Base-by-base conservation (phyloP, 30 jellyfish, hydroid and myxozoan species). In the Kudoa iwatai region DNA sequence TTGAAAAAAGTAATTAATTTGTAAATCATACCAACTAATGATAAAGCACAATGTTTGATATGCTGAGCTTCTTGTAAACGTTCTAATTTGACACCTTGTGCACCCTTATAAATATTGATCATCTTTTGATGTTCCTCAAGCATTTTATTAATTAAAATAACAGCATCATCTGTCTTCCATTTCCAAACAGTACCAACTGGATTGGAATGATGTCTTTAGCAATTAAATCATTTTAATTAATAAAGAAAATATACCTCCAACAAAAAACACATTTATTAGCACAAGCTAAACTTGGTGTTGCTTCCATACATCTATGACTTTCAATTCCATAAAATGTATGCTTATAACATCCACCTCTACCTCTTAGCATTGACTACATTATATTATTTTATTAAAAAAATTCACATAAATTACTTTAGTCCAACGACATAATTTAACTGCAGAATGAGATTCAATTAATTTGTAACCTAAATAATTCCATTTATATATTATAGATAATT, bases 181-280 rank as follows among this genome's bases (percentile, higher is more conserved):
- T 51, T 61, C 99, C 99, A 81, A 30, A 62, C 89, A 2, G 99
- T 81, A 25, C 99, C 99, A 10, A 81, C 99, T 1, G 99, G 99
- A 26, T 81, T 81, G 2, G 99, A 58, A 48, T 81, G 99, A 49
- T 81, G 99, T 56, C 99, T 81, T 40, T 19, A 42, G 33, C 32
- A 20, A 31, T 32, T 31, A 31, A 17, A 21, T 2, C 4, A 10
- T 12, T 16, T 3, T 4, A 18, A 46, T 15, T 34, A 39, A 22
- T 26, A 19, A 17, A 13, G 16, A 4, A 33, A 13, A 35, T 60
- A 19, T 16, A 81, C 99, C 99, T 81, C 99, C 99, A 81, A 39
- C 99, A 81, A 40, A 81, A 81, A 0, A 81, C 89, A 34, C 99
- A 81, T 59, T 81, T 81, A 39, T 81, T 81, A 19, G 99, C 99